Evolutionary conservation across 1,140 invertebrate species (phyloP).

Genomic region (Drosophila takahashii): DNA sequence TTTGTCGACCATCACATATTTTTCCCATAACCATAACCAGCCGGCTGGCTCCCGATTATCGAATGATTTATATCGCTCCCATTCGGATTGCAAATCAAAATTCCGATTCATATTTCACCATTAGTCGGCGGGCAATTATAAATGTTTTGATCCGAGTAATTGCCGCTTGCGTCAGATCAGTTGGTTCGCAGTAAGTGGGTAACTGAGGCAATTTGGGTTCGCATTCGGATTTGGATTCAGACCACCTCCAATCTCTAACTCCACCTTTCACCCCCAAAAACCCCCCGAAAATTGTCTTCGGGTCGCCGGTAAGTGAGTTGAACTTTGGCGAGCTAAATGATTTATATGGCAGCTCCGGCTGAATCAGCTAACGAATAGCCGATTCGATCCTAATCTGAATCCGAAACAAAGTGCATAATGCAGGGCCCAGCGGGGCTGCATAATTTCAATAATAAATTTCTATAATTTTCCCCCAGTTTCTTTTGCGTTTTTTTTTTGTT

Average conservation of each 20-base stretch:
- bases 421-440: not conserved
- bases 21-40: slow-evolving; percentile 6
- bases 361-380: slow-evolving; percentile 62
- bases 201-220: slow-evolving; percentile 37
- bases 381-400: slow-evolving; percentile 6
- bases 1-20: not conserved
- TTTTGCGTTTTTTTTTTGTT: not conserved
- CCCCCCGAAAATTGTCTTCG: not conserved
- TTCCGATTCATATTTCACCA: slow-evolving; percentile 45
- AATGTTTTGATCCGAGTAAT: slow-evolving; percentile 50
- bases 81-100: slow-evolving; percentile 33
- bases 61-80: slow-evolving; percentile 39
- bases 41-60: slow-evolving; percentile 18
- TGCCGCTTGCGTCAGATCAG: slow-evolving; percentile 48
- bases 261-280: not conserved
- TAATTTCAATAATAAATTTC: slow-evolving; percentile 78
- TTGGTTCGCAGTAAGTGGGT: slow-evolving; percentile 23
- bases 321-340: slow-evolving; percentile 62
- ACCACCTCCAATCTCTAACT: not conserved
- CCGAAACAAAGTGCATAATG: slow-evolving; percentile 10
- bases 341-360: slow-evolving; percentile 56
- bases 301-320: slow-evolving; percentile 56
- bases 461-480: slow-evolving; percentile 66
- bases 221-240: not conserved
- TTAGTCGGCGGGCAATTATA: slow-evolving; percentile 43